Evolutionary conservation across 2,113 vertebrate species (phyloP).

Genomic region (Mustelus asterias): DNA sequence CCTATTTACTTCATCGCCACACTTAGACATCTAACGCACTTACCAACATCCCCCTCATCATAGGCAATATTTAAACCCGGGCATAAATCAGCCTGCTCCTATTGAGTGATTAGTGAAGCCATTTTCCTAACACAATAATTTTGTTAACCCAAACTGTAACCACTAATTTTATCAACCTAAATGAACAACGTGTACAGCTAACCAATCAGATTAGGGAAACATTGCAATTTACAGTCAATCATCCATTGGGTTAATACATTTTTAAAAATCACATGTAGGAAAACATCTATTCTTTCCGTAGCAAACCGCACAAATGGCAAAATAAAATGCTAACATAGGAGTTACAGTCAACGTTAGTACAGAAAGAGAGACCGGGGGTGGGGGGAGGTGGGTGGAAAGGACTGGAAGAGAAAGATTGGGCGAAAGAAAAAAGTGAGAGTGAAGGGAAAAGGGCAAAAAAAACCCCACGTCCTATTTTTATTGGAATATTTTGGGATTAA

Average conservation of each 20-base stretch:
- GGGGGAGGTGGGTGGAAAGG: too few species aligned
- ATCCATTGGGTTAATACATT: background rate
- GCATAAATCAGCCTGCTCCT: slow-evolving; percentile 88
- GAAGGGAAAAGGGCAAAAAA: background rate
- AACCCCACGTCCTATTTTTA: background rate
- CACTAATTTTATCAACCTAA: slow-evolving; percentile 75
- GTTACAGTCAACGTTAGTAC: background rate
- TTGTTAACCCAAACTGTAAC: slow-evolving; percentile 83
- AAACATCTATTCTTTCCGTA: background rate
- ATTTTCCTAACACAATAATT: slow-evolving; percentile 70
- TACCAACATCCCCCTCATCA: slow-evolving; percentile 87
- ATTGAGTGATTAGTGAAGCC: slow-evolving; percentile 88
- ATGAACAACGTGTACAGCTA: slow-evolving; percentile 73
- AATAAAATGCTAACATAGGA: background rate
- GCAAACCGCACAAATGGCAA: background rate
- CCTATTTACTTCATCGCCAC: slow-evolving; percentile 96
- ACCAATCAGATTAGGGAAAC: slow-evolving; percentile 71
- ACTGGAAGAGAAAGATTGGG: slow-evolving; percentile 39
- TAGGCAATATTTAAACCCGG: slow-evolving; percentile 82
- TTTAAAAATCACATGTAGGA: background rate
- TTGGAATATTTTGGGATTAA: background rate
- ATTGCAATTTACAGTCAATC: slow-evolving; percentile 3
- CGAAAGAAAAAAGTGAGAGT: slow-evolving; percentile 38
- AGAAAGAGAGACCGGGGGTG: background rate
- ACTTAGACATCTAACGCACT: slow-evolving; percentile 87